These are phyloP conservation scores for Haliclona indistincta DNA, from an alignment of 37 sponge, comb jelly and placozoan genomes.

Conservation along the genomic window DNA sequence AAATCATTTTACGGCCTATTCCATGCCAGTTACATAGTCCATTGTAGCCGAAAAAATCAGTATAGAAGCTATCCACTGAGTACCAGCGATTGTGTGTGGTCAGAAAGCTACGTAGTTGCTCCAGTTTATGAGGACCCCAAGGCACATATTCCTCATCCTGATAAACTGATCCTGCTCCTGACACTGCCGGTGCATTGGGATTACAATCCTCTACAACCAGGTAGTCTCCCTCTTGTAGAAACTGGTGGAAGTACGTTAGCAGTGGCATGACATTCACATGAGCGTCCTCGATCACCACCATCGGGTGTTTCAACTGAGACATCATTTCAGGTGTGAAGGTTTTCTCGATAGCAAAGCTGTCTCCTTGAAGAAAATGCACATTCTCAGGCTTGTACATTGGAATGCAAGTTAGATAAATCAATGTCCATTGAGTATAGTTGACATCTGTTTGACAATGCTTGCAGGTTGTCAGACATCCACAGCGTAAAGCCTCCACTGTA, in stretches of 20 bases:
- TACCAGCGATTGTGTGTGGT: no score
- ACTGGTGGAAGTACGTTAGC: conserved; percentile 42
- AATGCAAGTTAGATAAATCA: conserved; percentile 27
- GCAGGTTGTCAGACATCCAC: conserved; percentile 53
- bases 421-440: conserved; percentile 50
- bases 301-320: conserved; percentile 32
- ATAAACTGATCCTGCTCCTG: no score
- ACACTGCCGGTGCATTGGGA: conserved; percentile 10
- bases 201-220: conserved; percentile 58
- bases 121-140: no score
- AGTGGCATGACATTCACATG: conserved; percentile 37
- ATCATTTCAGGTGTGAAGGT: conserved; percentile 36
- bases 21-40: no score
- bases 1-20: no score
- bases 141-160: no score
- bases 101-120: no score
- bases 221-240: conserved; percentile 59
- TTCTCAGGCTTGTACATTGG: conserved; percentile 36
- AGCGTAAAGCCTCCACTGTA: conserved; percentile 62
- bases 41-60: no score
- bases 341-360: conserved; percentile 41
- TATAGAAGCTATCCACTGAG: no score
- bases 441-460: conserved; percentile 14
- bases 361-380: conserved; percentile 54
- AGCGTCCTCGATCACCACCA: conserved; percentile 66